Evolutionary conservation across 2,113 vertebrate genomes (phyloP), one percentile per base, ranked within the genome.

Genomic region (Caranx ignobilis): DNA sequence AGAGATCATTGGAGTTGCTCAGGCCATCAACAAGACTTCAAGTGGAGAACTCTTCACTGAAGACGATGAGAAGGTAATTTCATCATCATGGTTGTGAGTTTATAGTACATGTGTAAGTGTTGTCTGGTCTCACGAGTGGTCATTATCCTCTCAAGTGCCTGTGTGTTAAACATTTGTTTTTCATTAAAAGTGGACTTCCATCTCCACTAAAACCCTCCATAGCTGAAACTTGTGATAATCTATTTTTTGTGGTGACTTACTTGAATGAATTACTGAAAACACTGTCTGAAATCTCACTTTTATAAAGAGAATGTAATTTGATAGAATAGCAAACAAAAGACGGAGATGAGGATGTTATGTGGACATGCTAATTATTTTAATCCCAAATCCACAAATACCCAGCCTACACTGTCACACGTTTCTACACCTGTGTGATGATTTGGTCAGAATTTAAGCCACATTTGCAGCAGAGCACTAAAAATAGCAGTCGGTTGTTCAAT

Each of bases 1-100:
- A 47, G 97, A 99, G 90, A 95, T 97, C 87, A 99, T 99, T 43
- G 97, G 98, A 56, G 98, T 99, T 41, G 96, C 97, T 63, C 98
- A 99, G 94, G 97, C 96, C 45, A 99, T 99, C 94, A 99, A 99
- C 94, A 99, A 99, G 93, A 96, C 92, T 84, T 96, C 97, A 9
- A 96, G 95, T 86, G 97, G 97, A 57, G 94, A 94, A 63, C 96
- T 97, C 66, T 99, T 99, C 94, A 96, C 95, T 55, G 97, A 98
- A 75, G 98, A 99, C 72, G 97, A 99, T 79, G 98, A 99, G 91
- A 98, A 98, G 95, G 98, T 99, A 96, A 96, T 64, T 81, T 69
- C 12, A 64, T 70, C 15, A 19, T 68, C 56, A 39, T 2, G 39
- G 15, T 13, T 41, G 13, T 32, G 59, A 66, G 70, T 21, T 26